phyloP scores from a whole-genome alignment of 2,888 invertebrate species.

The Mamestra brassicae region DNA sequence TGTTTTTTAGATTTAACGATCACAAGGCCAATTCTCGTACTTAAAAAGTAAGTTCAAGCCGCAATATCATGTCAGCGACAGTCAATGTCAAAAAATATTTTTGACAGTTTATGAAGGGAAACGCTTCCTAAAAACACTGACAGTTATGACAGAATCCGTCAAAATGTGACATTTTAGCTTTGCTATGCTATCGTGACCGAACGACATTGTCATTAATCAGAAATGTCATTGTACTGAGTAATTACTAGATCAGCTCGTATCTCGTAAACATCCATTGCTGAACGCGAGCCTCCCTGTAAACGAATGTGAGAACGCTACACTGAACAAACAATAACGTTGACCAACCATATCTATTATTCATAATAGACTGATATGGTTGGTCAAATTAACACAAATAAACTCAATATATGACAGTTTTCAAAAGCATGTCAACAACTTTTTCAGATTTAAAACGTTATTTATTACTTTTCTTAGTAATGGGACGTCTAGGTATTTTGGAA shows the following conservation, averaged over 20 bases:
- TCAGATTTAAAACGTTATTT: neutral
- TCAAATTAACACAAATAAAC: constrained; percentile 3
- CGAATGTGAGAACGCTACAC: constrained; percentile 29
- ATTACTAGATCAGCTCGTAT: constrained; percentile 40
- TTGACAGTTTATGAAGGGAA: neutral
- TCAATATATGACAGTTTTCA: neutral
- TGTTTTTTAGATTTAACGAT: neutral
- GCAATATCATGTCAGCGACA: neutral
- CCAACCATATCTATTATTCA: neutral
- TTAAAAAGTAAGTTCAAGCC: no score
- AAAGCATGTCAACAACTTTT: neutral
- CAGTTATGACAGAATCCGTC: neutral
- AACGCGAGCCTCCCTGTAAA: constrained; percentile 26
- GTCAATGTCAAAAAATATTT: neutral
- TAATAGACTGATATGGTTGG: constrained; percentile 22
- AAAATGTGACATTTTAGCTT: neutral
- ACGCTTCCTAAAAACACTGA: no score
- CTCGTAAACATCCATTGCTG: constrained; percentile 41
- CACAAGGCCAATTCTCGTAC: neutral
- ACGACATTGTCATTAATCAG: constrained; percentile 26
- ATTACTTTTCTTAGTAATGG: no score
- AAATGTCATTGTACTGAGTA: constrained; percentile 47
- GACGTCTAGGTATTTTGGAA: no score
- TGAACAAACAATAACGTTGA: neutral
- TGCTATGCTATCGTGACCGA: neutral